A percentile compares a stretch with the other conserved stretches of the same genome.
Evolutionary conservation across 2,113 vertebrate species (phyloP).

Genomic region (Leptobrachium ailaonicum): DNA sequence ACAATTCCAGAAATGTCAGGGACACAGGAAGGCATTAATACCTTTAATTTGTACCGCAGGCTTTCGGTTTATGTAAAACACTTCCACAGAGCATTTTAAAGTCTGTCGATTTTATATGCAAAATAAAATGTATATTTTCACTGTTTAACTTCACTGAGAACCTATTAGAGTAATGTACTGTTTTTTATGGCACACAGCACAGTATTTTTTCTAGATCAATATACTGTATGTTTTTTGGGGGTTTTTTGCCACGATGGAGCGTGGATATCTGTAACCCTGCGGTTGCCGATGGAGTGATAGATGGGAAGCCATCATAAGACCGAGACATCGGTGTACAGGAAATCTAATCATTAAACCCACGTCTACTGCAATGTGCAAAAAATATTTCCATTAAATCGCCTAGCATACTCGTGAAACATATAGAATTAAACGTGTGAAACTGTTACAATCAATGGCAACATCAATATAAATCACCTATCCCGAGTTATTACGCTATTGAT

Average conservation of each 20-base stretch:
- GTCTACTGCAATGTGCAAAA: too few relatives aligned
- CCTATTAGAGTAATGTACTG: background rate
- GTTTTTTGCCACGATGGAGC: background rate
- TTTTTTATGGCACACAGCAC: background rate
- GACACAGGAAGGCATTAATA: background rate
- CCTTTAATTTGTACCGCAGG: background rate
- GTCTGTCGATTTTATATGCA: background rate
- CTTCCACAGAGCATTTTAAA: background rate
- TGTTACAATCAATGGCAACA: too few relatives aligned
- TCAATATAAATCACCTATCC: too few relatives aligned
- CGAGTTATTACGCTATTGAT: too few relatives aligned
- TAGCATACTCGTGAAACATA: too few relatives aligned
- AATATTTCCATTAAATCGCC: too few relatives aligned
- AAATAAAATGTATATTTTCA: background rate
- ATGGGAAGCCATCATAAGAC: background rate
- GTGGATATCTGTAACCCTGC: too few relatives aligned
- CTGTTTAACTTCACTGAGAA: background rate
- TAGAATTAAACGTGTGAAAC: too few relatives aligned
- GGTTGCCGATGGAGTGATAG: background rate
- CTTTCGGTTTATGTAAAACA: background rate
- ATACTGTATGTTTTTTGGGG: background rate
- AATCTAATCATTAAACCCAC: background rate
- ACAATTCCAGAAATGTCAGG: background rate
- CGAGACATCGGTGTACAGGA: background rate
- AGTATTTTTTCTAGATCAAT: background rate